phyloP scores from a whole-genome alignment of 2,797 vertebrate species.

The Apogon hyalosoma region DNA sequence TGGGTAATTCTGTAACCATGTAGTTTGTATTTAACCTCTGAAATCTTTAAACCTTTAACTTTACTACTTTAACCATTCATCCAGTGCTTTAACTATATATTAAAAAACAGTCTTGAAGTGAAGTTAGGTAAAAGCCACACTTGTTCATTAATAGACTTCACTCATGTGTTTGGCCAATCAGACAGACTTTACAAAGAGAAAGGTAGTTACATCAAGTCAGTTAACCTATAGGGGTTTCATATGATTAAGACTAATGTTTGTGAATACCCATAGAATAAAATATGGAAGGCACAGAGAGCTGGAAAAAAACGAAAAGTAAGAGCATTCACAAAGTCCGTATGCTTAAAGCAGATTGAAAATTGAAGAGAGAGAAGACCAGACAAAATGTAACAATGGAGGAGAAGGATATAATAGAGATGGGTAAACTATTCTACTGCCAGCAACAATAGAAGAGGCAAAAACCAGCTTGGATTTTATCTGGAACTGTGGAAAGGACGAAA shows the following conservation, averaged over 20 bases:
- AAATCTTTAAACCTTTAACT: too few species aligned
- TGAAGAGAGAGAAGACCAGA: constrained; percentile 39
- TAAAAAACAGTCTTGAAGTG: too few species aligned
- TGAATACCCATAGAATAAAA: constrained; percentile 11
- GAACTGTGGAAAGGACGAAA: constrained; percentile 45
- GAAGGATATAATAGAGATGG: constrained; percentile 27
- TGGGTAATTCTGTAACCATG: too few species aligned
- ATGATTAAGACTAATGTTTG: background rate
- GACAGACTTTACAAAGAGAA: too few species aligned
- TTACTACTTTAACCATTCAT: too few species aligned
- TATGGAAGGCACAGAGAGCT: background rate
- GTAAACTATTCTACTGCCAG: constrained; percentile 23
- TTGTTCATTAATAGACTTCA: too few species aligned
- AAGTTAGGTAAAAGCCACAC: too few species aligned
- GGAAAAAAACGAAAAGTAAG: background rate
- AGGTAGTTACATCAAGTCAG: too few species aligned
- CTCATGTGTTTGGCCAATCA: too few species aligned
- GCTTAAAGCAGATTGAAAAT: constrained; percentile 44
- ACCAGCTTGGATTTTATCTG: constrained; percentile 38
- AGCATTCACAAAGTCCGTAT: constrained; percentile 15
- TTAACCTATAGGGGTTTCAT: too few species aligned
- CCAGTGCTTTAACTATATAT: too few species aligned
- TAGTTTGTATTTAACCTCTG: too few species aligned
- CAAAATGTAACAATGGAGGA: constrained; percentile 16
- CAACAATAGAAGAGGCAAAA: constrained; percentile 30